phyloP scores from a whole-genome alignment of 2,113 vertebrate genomes.

The Trematocara macrostoma region DNA sequence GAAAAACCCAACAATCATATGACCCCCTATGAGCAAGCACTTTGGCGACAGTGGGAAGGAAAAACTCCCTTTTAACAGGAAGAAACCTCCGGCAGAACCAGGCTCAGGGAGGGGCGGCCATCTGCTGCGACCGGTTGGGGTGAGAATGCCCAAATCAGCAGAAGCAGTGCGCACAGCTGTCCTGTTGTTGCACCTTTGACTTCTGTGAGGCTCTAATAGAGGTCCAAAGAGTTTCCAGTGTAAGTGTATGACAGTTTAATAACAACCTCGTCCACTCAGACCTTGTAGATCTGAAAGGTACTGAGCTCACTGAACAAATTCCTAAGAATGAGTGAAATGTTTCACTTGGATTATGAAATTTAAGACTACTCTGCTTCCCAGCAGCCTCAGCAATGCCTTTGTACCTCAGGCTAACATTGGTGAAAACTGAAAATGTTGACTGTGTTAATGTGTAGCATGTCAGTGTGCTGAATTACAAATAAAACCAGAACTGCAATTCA shows the following conservation, averaged over 20 bases:
- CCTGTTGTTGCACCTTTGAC: not conserved
- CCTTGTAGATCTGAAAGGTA: not conserved
- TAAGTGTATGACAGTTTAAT: not conserved
- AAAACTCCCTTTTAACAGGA: too few species aligned
- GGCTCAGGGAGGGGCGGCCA: too few species aligned
- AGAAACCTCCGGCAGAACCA: too few species aligned
- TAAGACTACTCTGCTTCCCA: not conserved
- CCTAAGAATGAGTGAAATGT: not conserved
- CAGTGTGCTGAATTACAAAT: not conserved
- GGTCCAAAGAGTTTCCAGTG: not conserved
- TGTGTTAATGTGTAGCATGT: not conserved
- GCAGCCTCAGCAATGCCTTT: not conserved
- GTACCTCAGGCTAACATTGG: not conserved
- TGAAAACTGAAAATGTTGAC: not conserved
- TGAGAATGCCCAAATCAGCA: not conserved
- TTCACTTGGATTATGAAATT: not conserved
- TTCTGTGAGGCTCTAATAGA: not conserved
- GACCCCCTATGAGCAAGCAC: too few species aligned
- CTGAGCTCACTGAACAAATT: not conserved
- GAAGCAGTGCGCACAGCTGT: not conserved
- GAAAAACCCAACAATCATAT: too few species aligned
- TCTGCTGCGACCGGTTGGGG: too few species aligned
- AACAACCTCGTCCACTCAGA: not conserved
- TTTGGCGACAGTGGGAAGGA: too few species aligned
- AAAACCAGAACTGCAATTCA: not conserved